Base-by-base conservation (phyloP, 2,113 vertebrate species). In the Otocyon megalotis region DNA sequence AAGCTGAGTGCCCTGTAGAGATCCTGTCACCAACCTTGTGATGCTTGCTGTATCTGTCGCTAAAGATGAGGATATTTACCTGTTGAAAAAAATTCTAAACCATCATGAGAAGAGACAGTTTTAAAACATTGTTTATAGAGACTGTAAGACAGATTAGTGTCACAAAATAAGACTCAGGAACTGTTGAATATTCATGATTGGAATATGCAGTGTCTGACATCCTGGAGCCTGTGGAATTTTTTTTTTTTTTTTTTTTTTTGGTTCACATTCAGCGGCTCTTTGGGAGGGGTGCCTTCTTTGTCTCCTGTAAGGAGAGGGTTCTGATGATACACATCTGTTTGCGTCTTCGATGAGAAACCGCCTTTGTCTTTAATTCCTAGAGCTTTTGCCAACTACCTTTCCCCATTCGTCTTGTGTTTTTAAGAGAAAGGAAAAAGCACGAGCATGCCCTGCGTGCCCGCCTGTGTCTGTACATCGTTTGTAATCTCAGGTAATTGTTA, bases 1-100 rank as follows among this genome's bases (percentile, higher is more conserved):
- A 30, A 10, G 1, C 1, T 1, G 17, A 50, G 43, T n/a, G 19
- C 67, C 80, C 11, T 56, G 24, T 43, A 76, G 0, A 80, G 37
- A 82, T 10, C 35, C 15, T 22, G 11, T 30, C 53, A 53, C 32
- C 58, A 58, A 13, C 2, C 0, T 0, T 8, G 26, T 19, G 37
- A 58, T 72, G 56, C 86, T 24, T 56, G n/a, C 53, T 20, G 4
- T 32, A 53, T 62, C 83, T 35, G 0, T 58, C 37, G 62, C 71
- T 69, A 7, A 69, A 28, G 60, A 88, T 30, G 22, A 76, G 28
- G 8, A 13, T 50, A 11, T 43, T 81, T 9, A 48, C 37, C 71
- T 77, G 1, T 32, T 16, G 26, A 17, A 22, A 17, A 50, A 77
- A 22, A 54, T 32, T 62, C 54, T 65, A 62, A 50, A 30, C 84